Conservation (phyloP, 2,888 invertebrate species). For the Plagodis dolabraria region DNA sequence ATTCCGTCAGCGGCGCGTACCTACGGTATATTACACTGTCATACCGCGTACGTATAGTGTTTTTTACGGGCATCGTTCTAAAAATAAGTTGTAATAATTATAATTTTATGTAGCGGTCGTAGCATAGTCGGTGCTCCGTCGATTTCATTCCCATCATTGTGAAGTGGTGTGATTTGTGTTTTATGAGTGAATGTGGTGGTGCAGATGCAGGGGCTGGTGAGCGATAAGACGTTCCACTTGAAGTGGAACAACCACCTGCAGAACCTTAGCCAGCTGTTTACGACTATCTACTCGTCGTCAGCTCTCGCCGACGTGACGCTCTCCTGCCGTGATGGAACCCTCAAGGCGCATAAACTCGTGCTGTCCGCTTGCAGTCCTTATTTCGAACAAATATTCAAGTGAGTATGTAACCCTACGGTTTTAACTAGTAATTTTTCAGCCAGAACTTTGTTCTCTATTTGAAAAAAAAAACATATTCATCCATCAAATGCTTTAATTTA, state of each 20-base stretch:
- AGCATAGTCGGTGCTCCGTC: slow-evolving; percentile 80
- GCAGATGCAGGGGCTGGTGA: slow-evolving; percentile 85
- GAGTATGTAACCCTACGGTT: slow-evolving; percentile 40
- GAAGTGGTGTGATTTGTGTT: slow-evolving; percentile 74
- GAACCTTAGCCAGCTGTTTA: slow-evolving; percentile 88
- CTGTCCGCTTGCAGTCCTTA: slow-evolving; percentile 91
- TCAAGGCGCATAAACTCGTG: slow-evolving; percentile 89
- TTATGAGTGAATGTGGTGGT: slow-evolving; percentile 74
- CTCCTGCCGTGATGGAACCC: slow-evolving; percentile 89
- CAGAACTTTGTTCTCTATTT: slow-evolving; percentile 35
- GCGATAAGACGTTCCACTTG: slow-evolving; percentile 88
- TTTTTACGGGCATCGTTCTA: slow-evolving; percentile 86
- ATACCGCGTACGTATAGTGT: slow-evolving; percentile 85
- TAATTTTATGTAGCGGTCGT: slow-evolving; percentile 85
- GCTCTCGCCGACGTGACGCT: slow-evolving; percentile 89
- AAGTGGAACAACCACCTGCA: slow-evolving; percentile 90
- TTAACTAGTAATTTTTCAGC: background rate
- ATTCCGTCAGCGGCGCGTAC: slow-evolving; percentile 83
- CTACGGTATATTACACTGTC: slow-evolving; percentile 83
- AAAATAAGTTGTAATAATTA: slow-evolving; percentile 85
- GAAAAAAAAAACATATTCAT: slow-evolving; percentile 23
- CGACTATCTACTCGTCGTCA: slow-evolving; percentile 88
- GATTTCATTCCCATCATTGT: slow-evolving; percentile 74
- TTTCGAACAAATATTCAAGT: slow-evolving; percentile 90
- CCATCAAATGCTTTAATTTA: slow-evolving; percentile 33